Evolutionary conservation across 2,888 invertebrate species (phyloP).

Genomic region (Sarcophaga rosellei): DNA sequence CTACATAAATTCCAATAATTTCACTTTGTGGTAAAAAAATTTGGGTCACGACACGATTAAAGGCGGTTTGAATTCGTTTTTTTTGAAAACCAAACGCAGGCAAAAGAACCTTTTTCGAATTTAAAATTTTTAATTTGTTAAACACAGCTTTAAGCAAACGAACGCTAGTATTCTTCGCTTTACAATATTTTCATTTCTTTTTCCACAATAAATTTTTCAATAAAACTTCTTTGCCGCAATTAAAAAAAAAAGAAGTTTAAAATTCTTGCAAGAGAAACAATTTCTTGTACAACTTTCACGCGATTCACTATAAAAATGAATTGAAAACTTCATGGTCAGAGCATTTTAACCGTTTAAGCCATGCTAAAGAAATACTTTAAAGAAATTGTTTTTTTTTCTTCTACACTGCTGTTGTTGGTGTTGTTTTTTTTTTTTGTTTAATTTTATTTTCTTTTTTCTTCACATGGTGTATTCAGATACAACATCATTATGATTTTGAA

Average conservation of each 20-base stretch:
- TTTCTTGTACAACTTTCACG: constrained; percentile 79
- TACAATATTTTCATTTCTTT: constrained; percentile 27
- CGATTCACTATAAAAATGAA: constrained; percentile 80
- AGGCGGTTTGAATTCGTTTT: constrained; percentile 17
- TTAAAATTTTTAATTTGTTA: constrained; percentile 33
- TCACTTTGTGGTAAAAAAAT: constrained; percentile 48
- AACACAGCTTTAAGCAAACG: background rate
- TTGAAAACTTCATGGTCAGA: constrained; percentile 74
- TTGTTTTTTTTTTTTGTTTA: constrained; percentile 28
- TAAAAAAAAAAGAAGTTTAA: constrained; percentile 34
- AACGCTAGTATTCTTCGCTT: background rate
- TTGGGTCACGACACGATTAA: constrained; percentile 61
- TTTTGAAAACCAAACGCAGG: constrained; percentile 4
- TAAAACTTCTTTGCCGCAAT: constrained; percentile 7
- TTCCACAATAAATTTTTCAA: constrained; percentile 26
- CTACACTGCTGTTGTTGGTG: no score
- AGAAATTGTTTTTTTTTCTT: background rate
- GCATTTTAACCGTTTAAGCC: constrained; percentile 76
- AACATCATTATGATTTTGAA: constrained; percentile 41
- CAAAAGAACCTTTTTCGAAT: constrained; percentile 64
- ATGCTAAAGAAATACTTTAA: constrained; percentile 71
- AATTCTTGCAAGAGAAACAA: constrained; percentile 55
- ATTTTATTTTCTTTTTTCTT: background rate
- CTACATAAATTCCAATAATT: constrained; percentile 45
- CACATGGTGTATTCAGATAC: background rate